These are phyloP conservation scores for Tortricodes alternella DNA, from an alignment of 2,888 invertebrate species.

Conservation along the genomic window DNA sequence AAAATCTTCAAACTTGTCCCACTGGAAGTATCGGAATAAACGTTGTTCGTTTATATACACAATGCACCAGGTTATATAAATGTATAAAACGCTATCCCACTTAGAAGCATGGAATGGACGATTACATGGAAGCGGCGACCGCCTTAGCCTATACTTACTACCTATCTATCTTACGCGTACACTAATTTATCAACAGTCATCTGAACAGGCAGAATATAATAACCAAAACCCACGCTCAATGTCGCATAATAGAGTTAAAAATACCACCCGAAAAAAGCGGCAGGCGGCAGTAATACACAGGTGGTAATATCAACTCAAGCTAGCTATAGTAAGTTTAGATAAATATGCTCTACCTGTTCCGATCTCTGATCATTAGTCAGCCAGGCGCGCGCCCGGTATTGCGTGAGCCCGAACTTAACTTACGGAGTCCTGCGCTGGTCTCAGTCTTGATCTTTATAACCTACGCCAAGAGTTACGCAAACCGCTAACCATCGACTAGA, in stretches of 20 bases:
- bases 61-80: slow-evolving; percentile 50
- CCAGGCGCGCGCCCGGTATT: slow-evolving; percentile 67
- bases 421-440: slow-evolving; percentile 48
- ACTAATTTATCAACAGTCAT: too few species aligned
- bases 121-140: slow-evolving; percentile 55
- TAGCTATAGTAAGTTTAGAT: too few species aligned
- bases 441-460: slow-evolving; percentile 51
- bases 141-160: slow-evolving; percentile 63
- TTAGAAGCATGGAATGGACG: slow-evolving; percentile 64
- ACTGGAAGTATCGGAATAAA: slow-evolving; percentile 45
- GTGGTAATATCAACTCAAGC: too few species aligned
- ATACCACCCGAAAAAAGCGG: too few species aligned
- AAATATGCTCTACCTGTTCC: too few species aligned
- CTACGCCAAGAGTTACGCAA: slow-evolving; percentile 45
- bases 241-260: too few species aligned
- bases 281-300: too few species aligned
- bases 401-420: slow-evolving; percentile 66
- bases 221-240: too few species aligned
- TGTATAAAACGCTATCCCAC: slow-evolving; percentile 34
- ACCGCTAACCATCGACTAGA: slow-evolving; percentile 69
- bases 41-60: slow-evolving; percentile 56
- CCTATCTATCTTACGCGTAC: slow-evolving; percentile 62
- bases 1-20: slow-evolving; percentile 43
- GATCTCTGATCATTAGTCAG: too few species aligned
- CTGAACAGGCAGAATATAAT: too few species aligned